Base-by-base conservation (phyloP, 2,888 invertebrate species). In the Phasia obesa region DNA sequence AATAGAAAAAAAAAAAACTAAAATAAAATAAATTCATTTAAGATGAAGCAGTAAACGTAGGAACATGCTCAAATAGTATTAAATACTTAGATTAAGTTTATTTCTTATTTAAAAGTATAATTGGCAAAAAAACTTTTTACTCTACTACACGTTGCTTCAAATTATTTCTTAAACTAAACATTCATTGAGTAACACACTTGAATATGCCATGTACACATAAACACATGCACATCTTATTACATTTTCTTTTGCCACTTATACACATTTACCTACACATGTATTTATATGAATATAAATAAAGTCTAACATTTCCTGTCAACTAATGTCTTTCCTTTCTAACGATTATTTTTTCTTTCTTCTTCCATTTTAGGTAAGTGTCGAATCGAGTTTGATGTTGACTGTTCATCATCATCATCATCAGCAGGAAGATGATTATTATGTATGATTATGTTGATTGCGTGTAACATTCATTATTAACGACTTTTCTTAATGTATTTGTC, bases 301-400 rank as follows among this genome's bases (percentile, higher is more conserved):
- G 69, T 74, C 77, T 82, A 74, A 44, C 74, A 78, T 82, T 64
- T 82, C 74, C 82, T 82, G 74, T 82, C 77, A 82, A 62, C 77
- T 75, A 17, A 73, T 65, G 53, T 73, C 35, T 73, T 67, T 73
- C 65, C 38, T 65, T 53, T 47, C 17, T 11, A 47, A 47, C 44
- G 38, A 42, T 15, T 42, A 42, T 42, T 42, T n/a, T 17, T 64
- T 27, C 35, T 73, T 60, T 59, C 47, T 73, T 49, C 57, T 47
- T 60, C 47, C 67, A 42, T 83, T 83, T 62, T 75, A 83, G 83
- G 83, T 83, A 83, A 83, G 83, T 81, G 55, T 71, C 64, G 42
- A 49, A 70, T 31, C 64, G 23, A 69, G 35, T 67, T 60, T 74
- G 23, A 74, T 55, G 60, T 47, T 44, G 71, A 21, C 62, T 59